These are phyloP conservation scores for Simalia tracyae DNA, from an alignment of 2,797 vertebrate species.

Conservation along the genomic window DNA sequence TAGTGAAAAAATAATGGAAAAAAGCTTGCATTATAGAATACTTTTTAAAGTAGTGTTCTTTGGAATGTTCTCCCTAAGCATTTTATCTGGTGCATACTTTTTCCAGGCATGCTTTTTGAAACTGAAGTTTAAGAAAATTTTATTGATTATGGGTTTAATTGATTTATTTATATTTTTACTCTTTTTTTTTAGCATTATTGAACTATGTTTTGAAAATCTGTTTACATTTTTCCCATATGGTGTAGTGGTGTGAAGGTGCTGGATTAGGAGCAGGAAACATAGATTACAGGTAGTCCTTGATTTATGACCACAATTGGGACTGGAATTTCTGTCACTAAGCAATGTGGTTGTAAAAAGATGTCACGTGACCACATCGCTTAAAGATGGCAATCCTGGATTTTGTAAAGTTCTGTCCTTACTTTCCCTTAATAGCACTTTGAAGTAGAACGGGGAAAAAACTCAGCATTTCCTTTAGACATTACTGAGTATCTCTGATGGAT, in stretches of 20 bases:
- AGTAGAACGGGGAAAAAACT: too few species aligned
- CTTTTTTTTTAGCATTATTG: neutral
- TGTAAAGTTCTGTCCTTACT: too few species aligned
- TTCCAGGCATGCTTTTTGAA: neutral
- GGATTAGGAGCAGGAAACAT: neutral
- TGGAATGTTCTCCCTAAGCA: neutral
- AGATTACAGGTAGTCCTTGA: neutral
- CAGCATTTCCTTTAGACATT: too few species aligned
- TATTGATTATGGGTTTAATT: neutral
- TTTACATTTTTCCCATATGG: neutral
- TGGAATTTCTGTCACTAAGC: too few species aligned
- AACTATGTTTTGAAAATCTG: neutral
- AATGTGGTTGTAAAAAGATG: too few species aligned
- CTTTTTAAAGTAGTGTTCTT: neutral
- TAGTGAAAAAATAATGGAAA: neutral
- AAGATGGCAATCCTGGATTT: too few species aligned
- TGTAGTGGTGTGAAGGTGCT: neutral
- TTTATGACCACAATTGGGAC: too few species aligned
- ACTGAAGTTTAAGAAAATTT: neutral
- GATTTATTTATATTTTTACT: neutral
- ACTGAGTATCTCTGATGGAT: too few species aligned
- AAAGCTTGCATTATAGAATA: neutral
- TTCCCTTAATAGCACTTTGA: too few species aligned
- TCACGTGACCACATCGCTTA: too few species aligned
- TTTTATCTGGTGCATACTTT: neutral